Evolutionary conservation across 2,797 vertebrate species (phyloP), one percentile per base, ranked within the genome.

Genomic region (Cynopterus sphinx): DNA sequence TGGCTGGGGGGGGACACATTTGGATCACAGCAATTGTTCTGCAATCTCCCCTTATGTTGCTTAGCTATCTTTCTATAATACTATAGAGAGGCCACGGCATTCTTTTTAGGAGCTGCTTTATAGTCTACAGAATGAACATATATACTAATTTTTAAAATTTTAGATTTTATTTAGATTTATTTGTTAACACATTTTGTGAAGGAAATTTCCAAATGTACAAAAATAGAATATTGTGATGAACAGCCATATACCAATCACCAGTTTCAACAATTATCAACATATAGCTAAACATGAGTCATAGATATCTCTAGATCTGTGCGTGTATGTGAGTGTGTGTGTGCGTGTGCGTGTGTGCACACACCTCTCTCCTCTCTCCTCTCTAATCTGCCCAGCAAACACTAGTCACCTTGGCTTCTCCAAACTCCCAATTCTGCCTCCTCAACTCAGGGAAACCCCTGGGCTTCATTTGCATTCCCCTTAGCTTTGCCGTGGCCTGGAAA

Each of bases 101-200:
- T 83, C 36, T 65, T 83, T 82, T 84, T 41, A 92, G 55, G 51
- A 74, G 39, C 53, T 82, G 43, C 51, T 6, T 67, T 39, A 15
- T 67, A 33, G 41, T 67, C 33, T 68, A 51, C 46, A 51, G 19
- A 22, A 36, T 43, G n/a, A 87, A 79, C 61, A 65, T 22, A 39
- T 28, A 22, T 49, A 74, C 9, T 33, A 8, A 13, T 74, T 90
- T 63, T 78, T 67, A 31, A 65, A 61, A 78, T 79, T 57, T 46
- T 11, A 87, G 16, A 22, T 13, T 95, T 75, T 93, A 82, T 57
- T 61, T 68, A 67, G 71, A 31, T 94, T 87, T n/a, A 89, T 79
- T 83, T 87, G 51, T 73, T 51, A 39, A 68, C 55, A 84, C 63
- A 31, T 55, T 63, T 85, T 89, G 63, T 28, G 57, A 53, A 86